phyloP scores from a whole-genome alignment of 92 coral and sea anemone species.

The Bergia puertoricense region DNA sequence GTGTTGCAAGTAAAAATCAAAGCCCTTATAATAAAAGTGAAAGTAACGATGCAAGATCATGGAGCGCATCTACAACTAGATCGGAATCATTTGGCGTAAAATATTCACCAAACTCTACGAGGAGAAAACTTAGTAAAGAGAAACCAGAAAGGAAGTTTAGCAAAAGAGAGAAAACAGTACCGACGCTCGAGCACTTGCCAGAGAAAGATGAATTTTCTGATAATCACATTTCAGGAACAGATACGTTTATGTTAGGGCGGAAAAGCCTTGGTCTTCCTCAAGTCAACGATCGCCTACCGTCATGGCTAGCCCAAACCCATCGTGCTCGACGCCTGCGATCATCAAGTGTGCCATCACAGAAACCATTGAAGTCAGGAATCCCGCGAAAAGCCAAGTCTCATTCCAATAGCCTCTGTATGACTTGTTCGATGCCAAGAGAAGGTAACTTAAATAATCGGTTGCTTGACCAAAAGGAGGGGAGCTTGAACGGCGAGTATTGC shows the following conservation, averaged over 20 bases:
- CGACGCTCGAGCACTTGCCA: constrained; percentile 71
- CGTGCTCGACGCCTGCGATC: constrained; percentile 44
- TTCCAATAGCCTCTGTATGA: constrained; percentile 49
- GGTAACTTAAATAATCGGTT: neutral
- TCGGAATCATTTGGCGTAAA: constrained; percentile 23
- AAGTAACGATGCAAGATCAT: constrained; percentile 9
- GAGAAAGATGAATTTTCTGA: constrained; percentile 75
- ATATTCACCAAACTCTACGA: constrained; percentile 40
- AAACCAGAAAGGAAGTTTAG: constrained; percentile 61
- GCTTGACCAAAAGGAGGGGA: neutral
- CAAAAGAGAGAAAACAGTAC: constrained; percentile 60
- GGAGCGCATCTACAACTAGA: constrained; percentile 56
- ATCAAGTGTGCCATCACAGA: constrained; percentile 69
- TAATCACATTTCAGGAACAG: neutral
- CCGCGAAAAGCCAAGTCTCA: constrained; percentile 64
- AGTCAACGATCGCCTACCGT: constrained; percentile 16
- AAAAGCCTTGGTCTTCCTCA: constrained; percentile 28
- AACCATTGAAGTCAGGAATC: constrained; percentile 3
- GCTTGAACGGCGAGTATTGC: neutral
- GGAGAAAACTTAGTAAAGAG: constrained; percentile 30
- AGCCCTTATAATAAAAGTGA: constrained; percentile 14
- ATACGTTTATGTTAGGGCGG: neutral
- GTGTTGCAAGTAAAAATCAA: neutral
- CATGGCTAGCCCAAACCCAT: constrained; percentile 49
- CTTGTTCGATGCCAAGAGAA: constrained; percentile 65